Percentiles rank a stretch among this genome's conserved stretches.
phyloP scores from a whole-genome alignment of 2,113 vertebrate species.

The Perca flavescens region DNA sequence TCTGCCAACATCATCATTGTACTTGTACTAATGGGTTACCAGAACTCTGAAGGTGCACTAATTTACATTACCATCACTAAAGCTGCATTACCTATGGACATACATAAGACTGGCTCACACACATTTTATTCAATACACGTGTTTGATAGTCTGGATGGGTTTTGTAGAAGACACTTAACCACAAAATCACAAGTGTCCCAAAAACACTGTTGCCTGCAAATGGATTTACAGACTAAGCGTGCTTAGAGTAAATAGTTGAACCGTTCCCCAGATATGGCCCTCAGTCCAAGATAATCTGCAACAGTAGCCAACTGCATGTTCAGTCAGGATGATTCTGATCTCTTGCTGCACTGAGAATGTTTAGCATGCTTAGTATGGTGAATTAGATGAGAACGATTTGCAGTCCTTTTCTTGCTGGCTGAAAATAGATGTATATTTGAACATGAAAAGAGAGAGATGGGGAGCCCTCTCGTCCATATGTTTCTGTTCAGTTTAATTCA shows the following conservation, averaged over 20 bases:
- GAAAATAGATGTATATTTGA: slow-evolving; percentile 25
- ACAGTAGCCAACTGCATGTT: slow-evolving; percentile 61
- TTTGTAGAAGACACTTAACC: slow-evolving; percentile 41
- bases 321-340: slow-evolving; percentile 58
- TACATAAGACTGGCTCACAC: slow-evolving; percentile 2
- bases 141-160: neutral
- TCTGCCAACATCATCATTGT: neutral
- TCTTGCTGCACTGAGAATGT: slow-evolving; percentile 50
- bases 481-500: slow-evolving; percentile 69
- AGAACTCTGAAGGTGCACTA: neutral
- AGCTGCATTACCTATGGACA: neutral
- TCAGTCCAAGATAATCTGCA: slow-evolving; percentile 66
- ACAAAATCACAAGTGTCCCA: slow-evolving; percentile 58
- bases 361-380: slow-evolving; percentile 22
- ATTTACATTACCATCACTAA: neutral
- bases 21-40: too few species aligned
- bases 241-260: slow-evolving; percentile 71
- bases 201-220: slow-evolving; percentile 61
- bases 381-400: slow-evolving; percentile 43
- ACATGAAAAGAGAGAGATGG: neutral
- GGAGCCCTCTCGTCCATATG: slow-evolving; percentile 46
- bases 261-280: slow-evolving; percentile 61
- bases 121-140: neutral
- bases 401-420: slow-evolving; percentile 11
- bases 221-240: slow-evolving; percentile 65